Evolutionary conservation across 2,888 invertebrate species (phyloP).

Genomic region (Busseola fusca): DNA sequence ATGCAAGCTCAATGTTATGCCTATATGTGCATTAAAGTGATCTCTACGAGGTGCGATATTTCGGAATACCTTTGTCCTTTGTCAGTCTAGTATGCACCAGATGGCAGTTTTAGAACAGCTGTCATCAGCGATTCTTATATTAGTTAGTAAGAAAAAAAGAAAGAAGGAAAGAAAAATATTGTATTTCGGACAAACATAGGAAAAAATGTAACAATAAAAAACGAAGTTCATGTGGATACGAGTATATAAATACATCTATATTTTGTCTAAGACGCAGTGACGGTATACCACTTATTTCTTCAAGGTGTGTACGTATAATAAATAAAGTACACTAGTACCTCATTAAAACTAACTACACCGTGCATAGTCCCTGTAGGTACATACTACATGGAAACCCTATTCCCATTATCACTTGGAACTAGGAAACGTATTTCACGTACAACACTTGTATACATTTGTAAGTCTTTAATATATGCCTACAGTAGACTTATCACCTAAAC

Average conservation of each 20-base stretch:
- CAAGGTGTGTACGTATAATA: not conserved
- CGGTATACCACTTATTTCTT: not conserved
- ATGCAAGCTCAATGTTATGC: not conserved
- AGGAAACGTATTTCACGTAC: slow-evolving; percentile 56
- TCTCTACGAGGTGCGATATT: not conserved
- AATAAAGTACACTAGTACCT: slow-evolving; percentile 8
- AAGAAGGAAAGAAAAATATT: not conserved
- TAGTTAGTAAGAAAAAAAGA: not conserved
- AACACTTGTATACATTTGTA: slow-evolving; percentile 44
- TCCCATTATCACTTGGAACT: slow-evolving; percentile 51
- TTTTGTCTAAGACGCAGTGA: not conserved
- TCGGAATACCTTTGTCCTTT: too few species aligned
- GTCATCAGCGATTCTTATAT: not conserved
- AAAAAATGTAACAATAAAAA: not conserved
- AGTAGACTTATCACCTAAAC: slow-evolving; percentile 78
- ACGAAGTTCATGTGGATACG: too few species aligned
- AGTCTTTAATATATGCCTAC: slow-evolving; percentile 60
- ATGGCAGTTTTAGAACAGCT: too few species aligned
- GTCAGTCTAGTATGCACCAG: too few species aligned
- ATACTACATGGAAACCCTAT: slow-evolving; percentile 47
- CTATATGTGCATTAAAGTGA: not conserved
- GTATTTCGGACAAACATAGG: not conserved
- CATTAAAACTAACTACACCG: slow-evolving; percentile 38
- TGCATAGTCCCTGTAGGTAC: slow-evolving; percentile 10
- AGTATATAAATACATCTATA: not conserved